Evolutionary conservation across 1,140 invertebrate genomes (phyloP), one percentile per base, ranked within the genome.

Genomic region (Drosophila murphyi): DNA sequence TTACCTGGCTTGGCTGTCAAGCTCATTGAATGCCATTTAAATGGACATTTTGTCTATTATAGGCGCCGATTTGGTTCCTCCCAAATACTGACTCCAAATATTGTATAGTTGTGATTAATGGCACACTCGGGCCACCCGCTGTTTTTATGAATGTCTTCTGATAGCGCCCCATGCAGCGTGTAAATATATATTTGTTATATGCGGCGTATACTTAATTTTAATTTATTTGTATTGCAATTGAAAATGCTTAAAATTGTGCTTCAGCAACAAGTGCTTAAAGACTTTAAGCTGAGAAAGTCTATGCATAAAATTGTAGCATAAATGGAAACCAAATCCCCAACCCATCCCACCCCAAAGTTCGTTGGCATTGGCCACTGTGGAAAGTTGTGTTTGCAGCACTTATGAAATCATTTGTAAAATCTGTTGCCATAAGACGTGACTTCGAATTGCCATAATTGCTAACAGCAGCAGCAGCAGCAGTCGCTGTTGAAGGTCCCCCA

Each of bases 371-470:
- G 45, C 60, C 43, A 52, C 59, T 62, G 37, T 41, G 56, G 31
- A 60, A 78, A 63, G 65, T 37, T 56, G 60, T 34, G 41, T 50
- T 48, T 60, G 47, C 12, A 60, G 57, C 47, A 67, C 71, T 78
- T 83, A 86, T 86, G 75, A 86, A 86, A 86, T 78, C 75, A 79
- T 81, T 86, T 78, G 34, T 63, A 56, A 77, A 80, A 74, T 74
- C 70, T 78, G 78, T 43, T 71, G 61, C 75, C 72, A 54, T 29
- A 60, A 60, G 63, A 87, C 82, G 82, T 86, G 82, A 86, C 82
- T 79, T 76, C 43, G 82, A 56, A 78, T 82, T 70, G 75, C 78
- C 71, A 82, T 86, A 86, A 86, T 86, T 86, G 82, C 78, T 76
- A 63, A 47, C 73, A 75, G 28, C 47, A 51, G 20, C 29, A 6